These are phyloP conservation scores for Cyclargus thomasi DNA, from an alignment of 1,140 invertebrate genomes.

Conservation along the genomic window DNA sequence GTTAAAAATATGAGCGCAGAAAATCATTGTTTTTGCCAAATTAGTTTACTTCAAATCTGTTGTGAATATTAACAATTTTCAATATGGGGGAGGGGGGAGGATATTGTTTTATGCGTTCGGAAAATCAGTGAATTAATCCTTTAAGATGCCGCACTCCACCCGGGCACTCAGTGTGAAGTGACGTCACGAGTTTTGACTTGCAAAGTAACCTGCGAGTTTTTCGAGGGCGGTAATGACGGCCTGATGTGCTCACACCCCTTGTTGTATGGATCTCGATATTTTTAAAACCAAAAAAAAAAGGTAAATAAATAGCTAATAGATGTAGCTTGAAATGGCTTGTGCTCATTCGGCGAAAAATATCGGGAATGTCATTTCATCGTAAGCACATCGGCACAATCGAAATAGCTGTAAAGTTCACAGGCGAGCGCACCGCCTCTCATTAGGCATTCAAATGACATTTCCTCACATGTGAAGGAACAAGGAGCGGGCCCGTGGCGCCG, in stretches of 20 bases:
- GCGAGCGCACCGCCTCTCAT: constrained; percentile 47
- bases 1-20: too few relatives aligned
- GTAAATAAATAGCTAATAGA: too few relatives aligned
- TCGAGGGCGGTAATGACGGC: constrained; percentile 68
- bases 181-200: constrained; percentile 66
- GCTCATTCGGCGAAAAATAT: background rate
- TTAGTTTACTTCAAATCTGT: too few relatives aligned
- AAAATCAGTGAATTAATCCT: constrained; percentile 3
- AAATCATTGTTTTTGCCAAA: too few relatives aligned
- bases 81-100: too few relatives aligned
- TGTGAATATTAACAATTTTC: background rate
- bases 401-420: constrained; percentile 5
- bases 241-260: constrained; percentile 48
- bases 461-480: constrained; percentile 40
- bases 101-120: background rate
- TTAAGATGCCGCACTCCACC: constrained; percentile 30
- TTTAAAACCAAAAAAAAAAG: background rate
- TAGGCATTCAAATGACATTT: constrained; percentile 66
- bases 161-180: constrained; percentile 33
- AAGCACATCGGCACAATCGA: background rate
- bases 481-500: constrained; percentile 66
- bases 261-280: constrained; percentile 34
- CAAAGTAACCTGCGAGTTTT: constrained; percentile 66
- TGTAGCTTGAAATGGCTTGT: background rate
- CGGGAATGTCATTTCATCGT: background rate